These are phyloP conservation scores for Folsomia candida DNA, from an alignment of 2,888 invertebrate species.

Conservation along the genomic window DNA sequence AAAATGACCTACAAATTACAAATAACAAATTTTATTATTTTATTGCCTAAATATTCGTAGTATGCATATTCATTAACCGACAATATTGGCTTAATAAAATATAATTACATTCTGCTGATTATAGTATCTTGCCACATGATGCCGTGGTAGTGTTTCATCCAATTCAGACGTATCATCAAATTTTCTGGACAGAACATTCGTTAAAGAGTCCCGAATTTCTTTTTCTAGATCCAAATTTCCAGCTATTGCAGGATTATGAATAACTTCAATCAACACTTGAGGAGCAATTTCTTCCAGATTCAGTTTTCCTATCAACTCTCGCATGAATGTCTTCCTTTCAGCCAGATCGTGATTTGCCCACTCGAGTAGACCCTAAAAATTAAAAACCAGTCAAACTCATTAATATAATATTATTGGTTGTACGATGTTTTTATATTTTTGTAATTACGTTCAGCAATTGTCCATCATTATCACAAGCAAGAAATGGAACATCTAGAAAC, in stretches of 20 bases:
- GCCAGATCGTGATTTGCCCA: constrained; percentile 49
- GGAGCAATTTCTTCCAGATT: constrained; percentile 50
- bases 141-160: constrained; percentile 16
- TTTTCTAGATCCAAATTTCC: constrained; percentile 42
- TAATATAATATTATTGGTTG: too few species aligned
- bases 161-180: constrained; percentile 43
- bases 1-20: constrained; percentile 51
- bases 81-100: background rate
- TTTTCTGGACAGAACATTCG: constrained; percentile 45
- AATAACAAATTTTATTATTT: background rate
- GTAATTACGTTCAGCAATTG: constrained; percentile 46
- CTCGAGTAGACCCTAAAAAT: constrained; percentile 47
- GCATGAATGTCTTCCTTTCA: constrained; percentile 43
- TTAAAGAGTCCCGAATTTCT: constrained; percentile 40
- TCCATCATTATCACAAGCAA: constrained; percentile 51
- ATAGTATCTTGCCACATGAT: constrained; percentile 31
- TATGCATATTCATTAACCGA: background rate
- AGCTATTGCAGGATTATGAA: constrained; percentile 47
- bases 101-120: constrained; percentile 47
- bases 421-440: background rate
- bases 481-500: constrained; percentile 50
- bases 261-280: constrained; percentile 49
- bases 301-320: constrained; percentile 46
- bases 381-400: background rate
- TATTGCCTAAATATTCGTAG: too few species aligned